Conservation (phyloP, 2,888 invertebrate genomes). For the Nymphalis polychloros region DNA sequence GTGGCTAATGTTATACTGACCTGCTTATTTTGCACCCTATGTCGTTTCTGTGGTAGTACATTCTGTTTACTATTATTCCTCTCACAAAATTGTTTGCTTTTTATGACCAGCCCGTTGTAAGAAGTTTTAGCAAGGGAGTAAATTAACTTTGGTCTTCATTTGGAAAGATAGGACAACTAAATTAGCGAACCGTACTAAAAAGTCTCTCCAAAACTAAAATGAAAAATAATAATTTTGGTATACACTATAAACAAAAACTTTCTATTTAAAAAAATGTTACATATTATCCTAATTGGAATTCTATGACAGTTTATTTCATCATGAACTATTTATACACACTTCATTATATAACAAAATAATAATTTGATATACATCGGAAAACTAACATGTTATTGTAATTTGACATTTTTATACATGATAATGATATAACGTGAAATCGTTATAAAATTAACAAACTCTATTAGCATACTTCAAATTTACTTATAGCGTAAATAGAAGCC, state of each 20-base stretch:
- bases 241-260: too few relatives aligned
- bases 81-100: conserved; percentile 35
- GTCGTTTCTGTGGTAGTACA: conserved; percentile 47
- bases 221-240: too few relatives aligned
- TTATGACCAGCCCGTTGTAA: conserved; percentile 28
- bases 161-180: neutral
- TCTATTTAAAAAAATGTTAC: too few relatives aligned
- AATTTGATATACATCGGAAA: too few relatives aligned
- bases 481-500: conserved; percentile 83
- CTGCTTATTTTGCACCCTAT: conserved; percentile 67
- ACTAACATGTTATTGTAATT: too few relatives aligned
- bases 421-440: neutral
- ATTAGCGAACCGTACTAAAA: neutral
- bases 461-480: conserved; percentile 63
- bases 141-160: conserved; percentile 24
- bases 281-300: too few relatives aligned
- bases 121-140: conserved; percentile 24
- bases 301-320: too few relatives aligned
- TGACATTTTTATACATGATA: too few relatives aligned
- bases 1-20: conserved; percentile 55
- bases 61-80: conserved; percentile 37
- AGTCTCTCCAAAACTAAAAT: neutral
- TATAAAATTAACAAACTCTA: neutral
- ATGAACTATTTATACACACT: too few relatives aligned
- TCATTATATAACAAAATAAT: too few relatives aligned